A percentile compares a stretch with the other conserved stretches of the same genome.
Evolutionary conservation across 2,797 vertebrate genomes (phyloP).

Genomic region (Oreochromis grahami): DNA sequence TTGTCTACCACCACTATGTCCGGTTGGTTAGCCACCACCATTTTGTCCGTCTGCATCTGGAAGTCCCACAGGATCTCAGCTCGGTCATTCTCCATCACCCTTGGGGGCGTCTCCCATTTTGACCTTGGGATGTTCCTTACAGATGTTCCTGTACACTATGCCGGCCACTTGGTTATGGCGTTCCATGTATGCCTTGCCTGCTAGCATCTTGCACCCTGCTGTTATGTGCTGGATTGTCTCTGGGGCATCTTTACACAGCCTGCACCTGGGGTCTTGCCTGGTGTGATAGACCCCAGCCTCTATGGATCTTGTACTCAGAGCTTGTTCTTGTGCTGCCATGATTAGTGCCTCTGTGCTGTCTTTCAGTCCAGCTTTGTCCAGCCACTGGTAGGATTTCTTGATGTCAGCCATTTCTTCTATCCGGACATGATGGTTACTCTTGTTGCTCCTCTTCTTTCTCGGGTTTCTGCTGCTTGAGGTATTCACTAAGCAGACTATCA

Average conservation of each 20-base stretch:
- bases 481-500: not conserved
- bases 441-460: not conserved
- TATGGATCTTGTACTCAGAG: rapidly evolving
- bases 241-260: rapidly evolving
- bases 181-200: not conserved
- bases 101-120: rapidly evolving
- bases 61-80: not conserved
- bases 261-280: not conserved
- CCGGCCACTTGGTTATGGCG: rapidly evolving
- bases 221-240: not conserved
- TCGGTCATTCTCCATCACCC: too few species aligned
- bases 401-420: rapidly evolving
- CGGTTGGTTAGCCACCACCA: not conserved
- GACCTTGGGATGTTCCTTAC: rapidly evolving
- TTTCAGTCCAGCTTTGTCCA: not conserved
- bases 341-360: not conserved
- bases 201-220: not conserved
- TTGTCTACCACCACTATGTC: rapidly evolving
- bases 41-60: not conserved
- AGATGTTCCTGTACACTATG: rapidly evolving
- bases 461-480: not conserved
- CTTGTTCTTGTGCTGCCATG: not conserved
- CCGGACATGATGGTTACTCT: not conserved
- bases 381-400: rapidly evolving
- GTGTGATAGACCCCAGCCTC: not conserved